Evolutionary conservation across 2,888 invertebrate genomes (phyloP), one percentile per base, ranked within the genome.

Genomic region (Tryphoninae sp.): DNA sequence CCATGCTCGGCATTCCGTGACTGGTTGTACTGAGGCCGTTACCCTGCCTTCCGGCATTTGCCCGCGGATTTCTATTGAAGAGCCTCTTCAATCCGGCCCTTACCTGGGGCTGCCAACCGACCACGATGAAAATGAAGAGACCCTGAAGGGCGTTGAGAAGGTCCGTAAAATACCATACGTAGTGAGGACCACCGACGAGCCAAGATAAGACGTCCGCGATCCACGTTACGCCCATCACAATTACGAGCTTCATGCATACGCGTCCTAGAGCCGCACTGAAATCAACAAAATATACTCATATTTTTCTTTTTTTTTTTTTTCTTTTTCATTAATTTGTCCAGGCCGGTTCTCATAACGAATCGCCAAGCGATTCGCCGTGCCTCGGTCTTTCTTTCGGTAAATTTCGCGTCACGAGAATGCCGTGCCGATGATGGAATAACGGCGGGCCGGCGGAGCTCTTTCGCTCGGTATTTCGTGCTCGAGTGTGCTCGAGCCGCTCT

Each of bases 131-230:
- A 89, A 97, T 97, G 92, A 97, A 95, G 74, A 97, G 96, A 85
- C 97, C 97, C 92, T 97, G 97, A 86, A 97, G 93, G 84, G 96
- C 96, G 93, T 97, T 97, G 88, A 97, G 94, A 89, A 97, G 92
- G 92, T 97, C 97, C 72, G 97, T 96, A 84, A 96, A 93, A 92
- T 96, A 96, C 97, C 97, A 97, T 87, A 96, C 92, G 91, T 95
- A 96, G 87, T 95, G 93, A 0, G 96, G 96, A 4, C 97, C 96
- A 85, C 96, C 97, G 82, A 95, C 95, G 84, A 95, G 94, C 96
- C 96, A 97, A 67, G 97, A 97, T 82, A 97, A 93, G 80, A 97
- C 95, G 92, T 97, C 97, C 69, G 96, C 96, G 53, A 93, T 91
- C 96, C 96, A 96, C 22, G 95, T 95, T 53, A 96, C 94, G 61